Evolutionary conservation across 2,797 vertebrate genomes (phyloP).

Genomic region (Myripristis murdjan): DNA sequence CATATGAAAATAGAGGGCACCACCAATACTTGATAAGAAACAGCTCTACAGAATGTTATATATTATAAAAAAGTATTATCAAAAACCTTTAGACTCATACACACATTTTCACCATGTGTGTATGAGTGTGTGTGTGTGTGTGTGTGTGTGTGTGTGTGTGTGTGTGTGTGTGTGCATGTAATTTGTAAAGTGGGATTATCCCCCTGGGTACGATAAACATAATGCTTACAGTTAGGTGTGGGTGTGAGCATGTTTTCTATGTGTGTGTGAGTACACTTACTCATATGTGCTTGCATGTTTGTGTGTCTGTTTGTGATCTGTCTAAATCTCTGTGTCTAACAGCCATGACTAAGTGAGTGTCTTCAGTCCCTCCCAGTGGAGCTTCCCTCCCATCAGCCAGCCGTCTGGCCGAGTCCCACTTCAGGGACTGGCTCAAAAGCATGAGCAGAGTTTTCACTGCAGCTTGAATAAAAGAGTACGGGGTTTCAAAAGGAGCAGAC

Average conservation of each 20-base stretch:
- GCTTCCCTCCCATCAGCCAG: constrained; percentile 36
- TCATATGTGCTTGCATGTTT: constrained; percentile 15
- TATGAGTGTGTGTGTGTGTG: too few relatives aligned
- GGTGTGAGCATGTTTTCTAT: not conserved
- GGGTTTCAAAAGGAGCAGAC: too few relatives aligned
- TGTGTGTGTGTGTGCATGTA: constrained; percentile 22
- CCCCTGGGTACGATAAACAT: not conserved
- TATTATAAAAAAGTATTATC: too few relatives aligned
- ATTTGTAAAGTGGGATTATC: constrained; percentile 54
- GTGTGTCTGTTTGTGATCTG: constrained; percentile 58
- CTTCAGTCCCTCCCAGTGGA: constrained; percentile 51
- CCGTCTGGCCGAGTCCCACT: constrained; percentile 44
- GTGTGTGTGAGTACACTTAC: constrained; percentile 10
- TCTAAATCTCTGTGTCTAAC: constrained; percentile 58
- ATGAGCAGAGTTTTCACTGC: too few relatives aligned
- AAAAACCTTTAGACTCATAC: too few relatives aligned
- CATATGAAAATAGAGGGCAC: too few relatives aligned
- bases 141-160: too few relatives aligned
- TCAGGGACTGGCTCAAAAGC: constrained; percentile 33
- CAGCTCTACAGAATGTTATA: too few relatives aligned
- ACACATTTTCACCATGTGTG: too few relatives aligned
- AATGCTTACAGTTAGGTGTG: too few relatives aligned
- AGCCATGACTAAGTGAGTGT: constrained; percentile 59
- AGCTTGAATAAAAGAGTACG: too few relatives aligned
- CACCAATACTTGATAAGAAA: too few relatives aligned